Base-by-base conservation (phyloP, 1,140 invertebrate species). In the Dinoponera quadriceps region DNA sequence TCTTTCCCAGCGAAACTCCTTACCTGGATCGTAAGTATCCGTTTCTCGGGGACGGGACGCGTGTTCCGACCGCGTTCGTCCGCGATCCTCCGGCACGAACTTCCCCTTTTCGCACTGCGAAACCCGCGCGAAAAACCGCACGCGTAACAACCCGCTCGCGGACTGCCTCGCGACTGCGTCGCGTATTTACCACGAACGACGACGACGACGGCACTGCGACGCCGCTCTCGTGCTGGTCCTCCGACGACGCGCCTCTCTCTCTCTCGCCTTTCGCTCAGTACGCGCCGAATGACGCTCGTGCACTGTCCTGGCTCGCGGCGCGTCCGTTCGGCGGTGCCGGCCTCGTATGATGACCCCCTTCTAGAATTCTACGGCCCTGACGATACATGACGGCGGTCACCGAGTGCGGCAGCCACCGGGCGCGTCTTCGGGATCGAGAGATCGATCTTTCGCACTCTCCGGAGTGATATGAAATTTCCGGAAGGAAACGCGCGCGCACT, bases 321-420 rank as follows among this genome's bases (percentile, higher is more conserved):
- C 60, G 71, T 54, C 78, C 82, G 86, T 88, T 85, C 80, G 73
- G 22, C 74, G 84, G 73, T 49, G 81, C 82, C 82, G 66, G 84
- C 85, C 87, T 88, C 86, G 84, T 89, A 82, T 89, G 91, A 91
- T 92, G 91, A 92, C 91, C 91, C 91, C 91, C 90, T 92, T 92
- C 91, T 92, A 92, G 87, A 87, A 92, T 92, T 90, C 90, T 86
- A 86, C 85, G 88, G 90, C 88, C 88, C 87, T 74, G 72, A 71
- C 81, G 85, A 71, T 54, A 78, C 77, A 83, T 77, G 78, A 72
- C 66, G 65, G 22, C 59, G 85, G 55, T 83, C 73, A 85, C 87
- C 83, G 84, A 83, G 49, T 75, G 22, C 48, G 60, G 3, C 11
- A 9, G 38, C 38, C 38, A 25, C 49, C 49, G 27, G 22, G 54